Base-by-base conservation (phyloP, 1,140 invertebrate species). In the Lepidurus couesii region DNA sequence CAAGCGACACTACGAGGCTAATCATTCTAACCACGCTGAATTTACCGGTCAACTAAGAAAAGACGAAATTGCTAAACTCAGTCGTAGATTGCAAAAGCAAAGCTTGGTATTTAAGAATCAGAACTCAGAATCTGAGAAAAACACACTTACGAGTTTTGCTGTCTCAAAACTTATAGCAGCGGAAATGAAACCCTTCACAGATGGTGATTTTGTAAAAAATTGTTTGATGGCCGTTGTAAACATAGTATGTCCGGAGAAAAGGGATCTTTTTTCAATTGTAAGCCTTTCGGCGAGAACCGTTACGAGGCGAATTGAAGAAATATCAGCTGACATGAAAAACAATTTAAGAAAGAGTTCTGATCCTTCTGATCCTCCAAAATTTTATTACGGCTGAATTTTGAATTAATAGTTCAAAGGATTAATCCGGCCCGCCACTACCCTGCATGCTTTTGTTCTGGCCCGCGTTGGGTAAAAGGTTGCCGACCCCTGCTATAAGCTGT, bases 131-230 rank as follows among this genome's bases (percentile, higher is more conserved):
- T 82, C 80, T 79, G 80, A 81, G 75, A 81, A 81, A 77, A 81
- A 79, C 80, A 82, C 82, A 78, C 78, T 78, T 79, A 82, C 83
- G 47, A 84, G 82, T 80, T 84, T 81, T 77, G 34, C 47, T 34
- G 77, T 81, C 9, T 53, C 78, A 45, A 43, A 81, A 75, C 44
- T 42, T 47, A 80, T 80, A 78, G 84, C 82, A 79, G 84, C 83
- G 79, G 75, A 80, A 82, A 80, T 81, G 75, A 83, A 83, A 80
- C 81, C 81, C 79, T 84, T 84, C 81, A 82, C 82, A 77, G 82
- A 84, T 78, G 83, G 81, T 44, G 82, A 84, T 82, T 74, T 83
- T 74, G 78, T 84, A 75, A 84, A 84, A n/a, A 75, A 82, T 79
- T 84, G 82, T 80, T 45, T 83, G 80, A 83, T 81, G 74, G 80